Evolutionary conservation across 30 jellyfish, hydroid and myxozoan species (phyloP).

Genomic region (Clytia hemisphaerica): DNA sequence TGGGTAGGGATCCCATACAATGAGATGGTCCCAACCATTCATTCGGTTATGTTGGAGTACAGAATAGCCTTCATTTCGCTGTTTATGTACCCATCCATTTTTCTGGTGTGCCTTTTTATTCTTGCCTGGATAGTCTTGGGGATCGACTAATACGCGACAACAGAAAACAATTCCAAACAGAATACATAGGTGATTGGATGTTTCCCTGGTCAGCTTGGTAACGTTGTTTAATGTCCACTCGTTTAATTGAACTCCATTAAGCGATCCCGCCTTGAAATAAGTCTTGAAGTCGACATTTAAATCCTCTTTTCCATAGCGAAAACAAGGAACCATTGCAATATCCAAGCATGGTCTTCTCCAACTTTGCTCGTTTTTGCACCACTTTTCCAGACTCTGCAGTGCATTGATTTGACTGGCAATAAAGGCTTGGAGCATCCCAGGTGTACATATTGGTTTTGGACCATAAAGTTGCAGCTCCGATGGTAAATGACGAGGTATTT

Average conservation of each 20-base stretch:
- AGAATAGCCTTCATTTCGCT: conserved; percentile 1
- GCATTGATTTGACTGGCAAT: neutral
- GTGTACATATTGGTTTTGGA: neutral
- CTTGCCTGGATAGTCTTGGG: neutral
- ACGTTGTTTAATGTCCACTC: conserved; percentile 20
- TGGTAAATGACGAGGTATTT: neutral
- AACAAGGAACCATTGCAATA: neutral
- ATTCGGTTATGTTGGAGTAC: neutral
- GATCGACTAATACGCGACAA: neutral
- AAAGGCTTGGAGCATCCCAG: neutral
- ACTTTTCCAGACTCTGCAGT: neutral
- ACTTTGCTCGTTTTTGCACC: neutral
- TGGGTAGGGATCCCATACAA: conserved; percentile 17
- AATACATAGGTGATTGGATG: neutral
- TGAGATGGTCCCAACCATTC: conserved; percentile 11
- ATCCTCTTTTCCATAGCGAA: neutral
- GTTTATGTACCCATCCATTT: neutral
- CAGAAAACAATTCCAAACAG: conserved; percentile 2
- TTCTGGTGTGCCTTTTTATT: neutral
- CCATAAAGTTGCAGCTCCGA: neutral
- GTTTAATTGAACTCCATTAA: conserved; percentile 12
- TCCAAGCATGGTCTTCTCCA: neutral
- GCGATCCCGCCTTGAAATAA: neutral
- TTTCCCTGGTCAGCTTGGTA: neutral
- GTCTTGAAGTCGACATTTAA: neutral